These are phyloP conservation scores for Spicauda simplicius DNA, from an alignment of 2,888 invertebrate species.

Conservation along the genomic window DNA sequence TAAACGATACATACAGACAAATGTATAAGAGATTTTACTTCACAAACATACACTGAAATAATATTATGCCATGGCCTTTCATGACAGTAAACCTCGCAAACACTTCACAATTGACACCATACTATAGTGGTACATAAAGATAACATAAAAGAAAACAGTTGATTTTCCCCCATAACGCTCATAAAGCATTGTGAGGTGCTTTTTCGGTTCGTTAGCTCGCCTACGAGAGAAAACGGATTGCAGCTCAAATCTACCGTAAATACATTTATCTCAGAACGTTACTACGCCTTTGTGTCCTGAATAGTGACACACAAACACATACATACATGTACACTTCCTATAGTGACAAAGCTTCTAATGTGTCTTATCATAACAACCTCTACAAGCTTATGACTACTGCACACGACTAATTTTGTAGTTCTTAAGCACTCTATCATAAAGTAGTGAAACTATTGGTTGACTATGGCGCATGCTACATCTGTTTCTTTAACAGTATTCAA, in stretches of 20 bases:
- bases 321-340: neutral
- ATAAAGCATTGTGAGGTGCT: conserved; percentile 47
- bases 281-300: conserved; percentile 36
- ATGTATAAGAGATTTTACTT: no score
- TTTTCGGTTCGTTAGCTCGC: conserved; percentile 52
- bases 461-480: no score
- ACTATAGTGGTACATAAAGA: neutral
- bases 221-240: conserved; percentile 49
- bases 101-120: no score
- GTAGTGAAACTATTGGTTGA: no score
- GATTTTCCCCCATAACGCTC: conserved; percentile 42
- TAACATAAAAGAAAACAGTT: conserved; percentile 15
- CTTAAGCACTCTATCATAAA: no score
- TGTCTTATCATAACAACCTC: neutral
- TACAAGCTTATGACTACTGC: neutral
- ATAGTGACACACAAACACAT: neutral
- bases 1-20: no score
- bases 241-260: conserved; percentile 63
- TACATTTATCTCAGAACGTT: conserved; percentile 54
- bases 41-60: no score
- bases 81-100: no score
- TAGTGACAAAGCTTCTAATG: neutral
- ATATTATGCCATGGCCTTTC: no score
- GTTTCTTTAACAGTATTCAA: no score
- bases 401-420: no score